phyloP scores from a whole-genome alignment of 2,888 invertebrate genomes.

The Diadegma fenestrale region DNA sequence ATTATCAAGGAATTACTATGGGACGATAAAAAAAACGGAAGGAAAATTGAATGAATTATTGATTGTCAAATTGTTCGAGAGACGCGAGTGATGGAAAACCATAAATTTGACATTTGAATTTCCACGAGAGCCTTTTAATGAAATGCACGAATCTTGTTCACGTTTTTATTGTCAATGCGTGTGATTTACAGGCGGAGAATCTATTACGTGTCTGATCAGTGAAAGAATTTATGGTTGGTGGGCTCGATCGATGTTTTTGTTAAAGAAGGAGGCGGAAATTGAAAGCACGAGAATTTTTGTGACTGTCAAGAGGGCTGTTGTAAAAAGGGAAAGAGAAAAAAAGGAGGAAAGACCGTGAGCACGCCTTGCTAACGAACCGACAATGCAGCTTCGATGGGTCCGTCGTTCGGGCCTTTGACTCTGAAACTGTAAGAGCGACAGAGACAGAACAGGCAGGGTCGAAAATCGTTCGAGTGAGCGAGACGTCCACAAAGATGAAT shows the following conservation, averaged over 20 bases:
- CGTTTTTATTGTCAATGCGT: background rate
- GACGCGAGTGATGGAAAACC: too few species aligned
- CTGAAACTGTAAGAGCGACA: background rate
- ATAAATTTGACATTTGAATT: too few species aligned
- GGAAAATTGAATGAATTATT: too few species aligned
- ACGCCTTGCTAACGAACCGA: conserved; percentile 60
- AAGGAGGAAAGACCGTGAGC: conserved; percentile 29
- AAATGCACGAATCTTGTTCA: background rate
- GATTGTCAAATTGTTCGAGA: too few species aligned
- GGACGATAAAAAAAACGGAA: too few species aligned
- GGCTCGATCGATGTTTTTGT: background rate
- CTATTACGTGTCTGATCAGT: background rate
- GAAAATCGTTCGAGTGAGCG: conserved; percentile 2
- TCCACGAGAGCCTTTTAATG: background rate
- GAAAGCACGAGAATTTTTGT: background rate
- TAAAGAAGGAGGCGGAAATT: background rate
- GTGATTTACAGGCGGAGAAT: background rate
- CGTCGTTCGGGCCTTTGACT: conserved; percentile 62
- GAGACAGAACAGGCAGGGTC: background rate
- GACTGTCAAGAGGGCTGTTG: conserved; percentile 1
- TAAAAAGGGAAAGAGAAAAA: background rate
- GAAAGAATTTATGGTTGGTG: background rate
- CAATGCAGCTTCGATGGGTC: conserved; percentile 63
- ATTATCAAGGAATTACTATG: too few species aligned
- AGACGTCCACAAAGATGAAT: conserved; percentile 54